Base-by-base conservation (phyloP, 2,797 vertebrate species). In the Melanotaenia boesemani region DNA sequence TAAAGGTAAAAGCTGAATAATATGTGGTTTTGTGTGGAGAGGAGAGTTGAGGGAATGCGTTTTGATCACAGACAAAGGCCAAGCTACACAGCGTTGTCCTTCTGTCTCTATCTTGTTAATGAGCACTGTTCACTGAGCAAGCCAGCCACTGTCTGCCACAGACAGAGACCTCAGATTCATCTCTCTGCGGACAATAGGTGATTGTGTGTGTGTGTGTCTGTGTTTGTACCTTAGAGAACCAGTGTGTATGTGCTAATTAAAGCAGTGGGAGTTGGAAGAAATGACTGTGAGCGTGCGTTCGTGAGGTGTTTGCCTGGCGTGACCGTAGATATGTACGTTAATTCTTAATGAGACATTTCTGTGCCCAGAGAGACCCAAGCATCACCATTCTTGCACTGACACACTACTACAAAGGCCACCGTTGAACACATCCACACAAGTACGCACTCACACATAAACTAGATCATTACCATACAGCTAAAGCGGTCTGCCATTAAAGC, bases 311-410 rank as follows among this genome's bases (percentile, higher is more conserved):
- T 91, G 89, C 91, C 91, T 88, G 88, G 89, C 76, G 86, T 92
- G 92, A 92, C 93, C 90, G 70, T 91, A 89, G 92, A 94, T 91
- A 92, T 93, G 91, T 93, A 93, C 91, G 94, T 95, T 95, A 95
- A 95, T 95, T 95, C 94, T 95, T 95, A 95, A 95, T 95, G 95
- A 95, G 94, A 94, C 93, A 93, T 94, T 94, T 94, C 93, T 93
- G 90, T 87, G 89, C 91, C 94, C 93, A 81, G 90, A 93, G 94
- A 94, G 92, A 93, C 91, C 92, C 86, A 86, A 89, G 84, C 90
- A 89, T 91, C 91, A 87, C 89, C 87, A 86, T 89, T 90, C 89
- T 85, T 83, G 83, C 88, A 82, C 90, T 87, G 85, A 87, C 86
- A 87, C 88, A 70, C 86, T 36, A 92, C 88, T 93, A 94, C 94